Percentiles rank a stretch among this genome's conserved stretches.
These are phyloP conservation scores for Frankliniella fusca DNA, from an alignment of 2,888 invertebrate genomes.

Conservation along the genomic window DNA sequence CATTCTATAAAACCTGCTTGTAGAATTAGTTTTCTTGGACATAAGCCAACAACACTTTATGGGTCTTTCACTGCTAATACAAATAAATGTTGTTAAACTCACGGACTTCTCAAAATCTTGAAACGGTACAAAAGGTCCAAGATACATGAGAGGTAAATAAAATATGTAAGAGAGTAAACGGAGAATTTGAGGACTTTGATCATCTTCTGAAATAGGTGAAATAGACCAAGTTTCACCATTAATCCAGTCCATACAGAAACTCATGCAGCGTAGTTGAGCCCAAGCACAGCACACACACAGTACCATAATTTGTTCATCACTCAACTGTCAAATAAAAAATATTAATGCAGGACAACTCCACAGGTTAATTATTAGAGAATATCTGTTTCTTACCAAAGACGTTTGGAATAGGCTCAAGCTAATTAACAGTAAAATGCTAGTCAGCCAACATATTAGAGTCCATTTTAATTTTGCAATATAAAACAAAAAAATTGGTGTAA, in stretches of 20 bases:
- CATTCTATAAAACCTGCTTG: too few relatives aligned
- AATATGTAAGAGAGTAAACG: slow-evolving; percentile 69
- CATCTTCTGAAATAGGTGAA: slow-evolving; percentile 42
- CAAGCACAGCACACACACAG: slow-evolving; percentile 53
- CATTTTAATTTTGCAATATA: neutral
- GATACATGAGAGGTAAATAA: slow-evolving; percentile 76
- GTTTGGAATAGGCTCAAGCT: neutral
- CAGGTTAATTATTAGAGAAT: neutral
- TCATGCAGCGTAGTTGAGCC: slow-evolving; percentile 71
- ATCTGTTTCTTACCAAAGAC: neutral
- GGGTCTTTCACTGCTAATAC: neutral
- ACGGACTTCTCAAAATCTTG: slow-evolving; percentile 60
- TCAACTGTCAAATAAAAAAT: neutral
- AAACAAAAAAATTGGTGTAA: neutral
- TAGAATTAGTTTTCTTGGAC: neutral
- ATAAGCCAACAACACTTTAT: slow-evolving; percentile 29
- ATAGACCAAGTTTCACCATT: slow-evolving; percentile 41
- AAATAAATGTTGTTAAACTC: slow-evolving; percentile 40
- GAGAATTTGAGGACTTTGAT: slow-evolving; percentile 39
- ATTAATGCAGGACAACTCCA: neutral
- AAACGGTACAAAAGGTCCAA: slow-evolving; percentile 80
- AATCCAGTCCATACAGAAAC: slow-evolving; percentile 63
- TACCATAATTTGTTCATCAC: neutral
- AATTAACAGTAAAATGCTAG: neutral
- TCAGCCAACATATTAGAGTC: neutral